A percentile compares a stretch with the other conserved stretches of the same genome.
Evolutionary conservation across 53 echinoderm and acorn worm genomes (phyloP).

Genomic region (Astropecten irregularis): DNA sequence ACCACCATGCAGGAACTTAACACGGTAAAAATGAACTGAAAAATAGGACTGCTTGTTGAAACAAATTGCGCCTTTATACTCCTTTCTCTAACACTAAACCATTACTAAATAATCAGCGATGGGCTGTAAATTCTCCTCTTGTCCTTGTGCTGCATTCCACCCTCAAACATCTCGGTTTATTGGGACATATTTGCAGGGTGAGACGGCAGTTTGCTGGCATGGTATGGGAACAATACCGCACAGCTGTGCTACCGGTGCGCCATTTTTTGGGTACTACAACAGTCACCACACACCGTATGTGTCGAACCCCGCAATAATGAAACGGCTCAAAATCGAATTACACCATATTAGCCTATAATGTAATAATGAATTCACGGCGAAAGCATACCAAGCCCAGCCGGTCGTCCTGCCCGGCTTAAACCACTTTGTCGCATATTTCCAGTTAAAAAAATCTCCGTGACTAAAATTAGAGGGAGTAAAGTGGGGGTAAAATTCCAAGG

Average conservation of each 20-base stretch:
- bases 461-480: too few species aligned
- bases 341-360: slow-evolving; percentile 4
- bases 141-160: slow-evolving; percentile 7
- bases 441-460: too few species aligned
- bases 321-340: slow-evolving; percentile 43
- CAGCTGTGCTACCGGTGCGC: too few species aligned
- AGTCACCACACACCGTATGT: not conserved
- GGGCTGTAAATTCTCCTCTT: too few species aligned
- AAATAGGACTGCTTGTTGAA: too few species aligned
- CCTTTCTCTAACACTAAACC: too few species aligned
- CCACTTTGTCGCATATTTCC: not conserved
- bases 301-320: not conserved
- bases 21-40: too few species aligned
- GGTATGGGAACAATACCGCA: not conserved
- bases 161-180: not conserved
- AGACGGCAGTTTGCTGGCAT: not conserved
- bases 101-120: too few species aligned
- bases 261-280: too few species aligned
- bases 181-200: slow-evolving; percentile 19
- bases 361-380: slow-evolving; percentile 39
- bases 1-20: too few species aligned
- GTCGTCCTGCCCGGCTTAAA: not conserved
- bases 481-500: too few species aligned
- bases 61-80: too few species aligned
- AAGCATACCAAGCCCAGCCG: slow-evolving; percentile 24